Evolutionary conservation across 2,888 invertebrate genomes (phyloP).

Genomic region (Lithophane socia): DNA sequence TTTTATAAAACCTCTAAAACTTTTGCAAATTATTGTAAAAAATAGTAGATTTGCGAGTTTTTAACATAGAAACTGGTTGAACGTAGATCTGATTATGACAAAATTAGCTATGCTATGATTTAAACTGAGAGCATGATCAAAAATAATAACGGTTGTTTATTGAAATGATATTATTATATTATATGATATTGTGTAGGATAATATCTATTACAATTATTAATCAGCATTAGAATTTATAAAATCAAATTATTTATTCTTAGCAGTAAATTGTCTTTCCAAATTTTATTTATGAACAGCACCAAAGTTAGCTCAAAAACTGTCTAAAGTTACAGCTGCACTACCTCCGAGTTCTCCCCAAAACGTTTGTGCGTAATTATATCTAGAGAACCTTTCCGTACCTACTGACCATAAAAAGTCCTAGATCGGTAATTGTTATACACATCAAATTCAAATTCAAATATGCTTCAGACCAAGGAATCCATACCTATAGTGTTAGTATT

Average conservation of each 20-base stretch:
- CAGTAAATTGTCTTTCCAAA: no score
- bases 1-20: not conserved
- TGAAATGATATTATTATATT: no score
- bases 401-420: not conserved
- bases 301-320: not conserved
- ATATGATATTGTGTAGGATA: not conserved
- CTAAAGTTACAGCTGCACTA: not conserved
- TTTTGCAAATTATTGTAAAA: not conserved
- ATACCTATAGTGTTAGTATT: no score
- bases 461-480: no score
- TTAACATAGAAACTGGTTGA: not conserved
- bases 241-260: no score
- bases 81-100: not conserved
- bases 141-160: not conserved
- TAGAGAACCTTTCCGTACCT: not conserved
- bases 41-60: not conserved
- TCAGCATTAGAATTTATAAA: not conserved
- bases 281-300: no score
- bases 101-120: not conserved
- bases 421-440: not conserved
- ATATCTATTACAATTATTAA: not conserved
- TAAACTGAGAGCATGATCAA: not conserved
- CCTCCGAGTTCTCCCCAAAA: not conserved
- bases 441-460: no score
- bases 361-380: not conserved